These are phyloP conservation scores for Pantherophis vulpinus DNA, from an alignment of 2,797 vertebrate genomes.

Conservation along the genomic window DNA sequence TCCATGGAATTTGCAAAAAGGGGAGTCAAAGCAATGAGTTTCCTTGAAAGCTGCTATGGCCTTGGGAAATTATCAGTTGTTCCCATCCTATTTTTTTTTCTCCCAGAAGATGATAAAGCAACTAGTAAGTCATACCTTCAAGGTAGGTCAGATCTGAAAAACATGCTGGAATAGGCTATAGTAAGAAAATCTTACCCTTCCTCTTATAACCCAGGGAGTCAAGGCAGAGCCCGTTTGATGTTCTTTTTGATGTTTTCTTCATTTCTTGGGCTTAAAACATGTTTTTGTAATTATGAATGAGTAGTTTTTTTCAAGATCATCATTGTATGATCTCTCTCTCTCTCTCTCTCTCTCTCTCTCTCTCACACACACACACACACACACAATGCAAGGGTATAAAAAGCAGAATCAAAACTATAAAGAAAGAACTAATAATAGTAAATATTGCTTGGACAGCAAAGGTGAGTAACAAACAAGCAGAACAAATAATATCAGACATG, in stretches of 20 bases:
- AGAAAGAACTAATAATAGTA: background rate
- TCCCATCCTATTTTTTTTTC: background rate
- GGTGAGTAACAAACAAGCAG: too few species aligned
- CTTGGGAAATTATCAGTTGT: background rate
- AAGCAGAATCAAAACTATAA: background rate
- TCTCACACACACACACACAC: background rate
- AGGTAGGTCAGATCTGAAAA: background rate
- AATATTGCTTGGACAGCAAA: too few species aligned
- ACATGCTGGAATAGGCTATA: background rate
- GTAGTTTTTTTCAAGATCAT: background rate
- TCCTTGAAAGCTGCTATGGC: background rate
- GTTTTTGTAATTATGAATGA: background rate
- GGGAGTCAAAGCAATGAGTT: background rate
- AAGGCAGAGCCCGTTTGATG: background rate
- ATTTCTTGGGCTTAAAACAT: background rate
- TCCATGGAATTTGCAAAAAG: background rate
- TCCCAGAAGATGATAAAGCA: background rate
- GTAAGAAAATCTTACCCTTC: background rate
- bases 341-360: too few species aligned
- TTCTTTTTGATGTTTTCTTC: background rate
- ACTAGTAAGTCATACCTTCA: background rate
- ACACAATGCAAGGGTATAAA: background rate
- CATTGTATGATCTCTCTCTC: background rate
- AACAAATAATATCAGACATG: too few species aligned
- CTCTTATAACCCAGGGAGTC: background rate